Percentiles rank a stretch among this genome's conserved stretches.
phyloP scores from a whole-genome alignment of 2,113 vertebrate species.

The Xerus inauris region DNA sequence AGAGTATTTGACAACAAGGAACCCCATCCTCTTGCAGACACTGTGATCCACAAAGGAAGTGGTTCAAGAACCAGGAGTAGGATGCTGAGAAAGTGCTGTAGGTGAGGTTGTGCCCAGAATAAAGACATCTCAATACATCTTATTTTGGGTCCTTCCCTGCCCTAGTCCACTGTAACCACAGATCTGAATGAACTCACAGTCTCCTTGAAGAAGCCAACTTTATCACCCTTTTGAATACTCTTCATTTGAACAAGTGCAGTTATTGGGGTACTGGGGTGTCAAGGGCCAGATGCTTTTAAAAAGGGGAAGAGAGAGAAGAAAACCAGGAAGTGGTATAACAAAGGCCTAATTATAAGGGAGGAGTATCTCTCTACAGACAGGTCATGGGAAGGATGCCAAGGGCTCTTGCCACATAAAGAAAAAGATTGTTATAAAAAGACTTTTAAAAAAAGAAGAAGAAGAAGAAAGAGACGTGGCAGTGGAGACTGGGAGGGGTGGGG shows the following conservation, averaged over 20 bases:
- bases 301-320: constrained; percentile 64
- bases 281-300: constrained; percentile 66
- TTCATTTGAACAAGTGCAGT: constrained; percentile 56
- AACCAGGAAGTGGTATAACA: constrained; percentile 65
- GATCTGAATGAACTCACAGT: constrained; percentile 25
- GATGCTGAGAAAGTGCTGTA: background rate
- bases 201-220: constrained; percentile 55
- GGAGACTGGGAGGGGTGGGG: constrained; percentile 70
- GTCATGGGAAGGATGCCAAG: constrained; percentile 70
- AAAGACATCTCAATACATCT: constrained; percentile 53
- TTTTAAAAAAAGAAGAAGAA: constrained; percentile 73
- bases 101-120: background rate
- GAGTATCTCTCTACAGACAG: constrained; percentile 69
- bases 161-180: background rate
- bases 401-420: constrained; percentile 75
- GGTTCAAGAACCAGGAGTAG: background rate
- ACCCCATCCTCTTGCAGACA: background rate
- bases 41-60: background rate
- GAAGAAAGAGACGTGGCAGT: constrained; percentile 69
- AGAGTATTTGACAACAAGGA: background rate
- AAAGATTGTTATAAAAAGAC: constrained; percentile 75
- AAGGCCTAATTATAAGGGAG: constrained; percentile 74
- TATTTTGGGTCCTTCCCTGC: constrained; percentile 26
- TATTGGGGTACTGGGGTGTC: background rate
- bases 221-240: constrained; percentile 34